Base-by-base conservation (phyloP, 2,888 invertebrate species). In the Rhopalosiphum nymphaeae region DNA sequence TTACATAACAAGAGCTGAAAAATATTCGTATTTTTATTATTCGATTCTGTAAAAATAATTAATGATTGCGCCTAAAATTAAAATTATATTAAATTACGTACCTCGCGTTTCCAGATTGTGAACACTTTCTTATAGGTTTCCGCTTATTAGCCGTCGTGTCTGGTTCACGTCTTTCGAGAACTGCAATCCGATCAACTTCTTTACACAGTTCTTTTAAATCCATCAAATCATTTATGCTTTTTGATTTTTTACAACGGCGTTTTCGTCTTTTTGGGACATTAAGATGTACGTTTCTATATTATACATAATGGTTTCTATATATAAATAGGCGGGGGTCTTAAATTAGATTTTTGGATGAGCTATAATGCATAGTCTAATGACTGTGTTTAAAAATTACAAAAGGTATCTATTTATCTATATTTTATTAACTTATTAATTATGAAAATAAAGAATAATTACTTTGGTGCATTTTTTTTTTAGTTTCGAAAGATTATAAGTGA, bases 141-240 rank as follows among this genome's bases (percentile, higher is more conserved):
- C n/a, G 67, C 42, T 86, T 85, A 67, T 57, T 84, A 36, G 42
- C 57, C 10, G 0, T 78, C 7, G 5, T 46, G n/a, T 90, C 49
- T 56, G 90, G 90, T 85, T 91, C 90, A 56, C 26, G 36, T 53
- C 86, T 61, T 86, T 94, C 94, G 21, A 91, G 61, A 5, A 94
- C 49, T 44, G 94, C 94, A 61, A 94, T 94, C 5, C 90, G 85
- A 5, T 94, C 94, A 42, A 94, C 90, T 94, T 94, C 91, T 94
- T 94, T 94, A 67, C 94, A 94, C 36, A 94, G 7, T 49, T 94
- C 94, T 91, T 94, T 94, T 42, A 94, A 91, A 53, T 94, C 90
- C 94, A 94, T 91, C 29, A 94, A 42, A 42, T 94, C 67, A 42
- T 85, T 91, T 29, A 94, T 49, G 42, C 94, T 94, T 86, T 94